Evolutionary conservation across 92 coral and sea anemone species (phyloP).

Genomic region (Zoanthus gigantus): DNA sequence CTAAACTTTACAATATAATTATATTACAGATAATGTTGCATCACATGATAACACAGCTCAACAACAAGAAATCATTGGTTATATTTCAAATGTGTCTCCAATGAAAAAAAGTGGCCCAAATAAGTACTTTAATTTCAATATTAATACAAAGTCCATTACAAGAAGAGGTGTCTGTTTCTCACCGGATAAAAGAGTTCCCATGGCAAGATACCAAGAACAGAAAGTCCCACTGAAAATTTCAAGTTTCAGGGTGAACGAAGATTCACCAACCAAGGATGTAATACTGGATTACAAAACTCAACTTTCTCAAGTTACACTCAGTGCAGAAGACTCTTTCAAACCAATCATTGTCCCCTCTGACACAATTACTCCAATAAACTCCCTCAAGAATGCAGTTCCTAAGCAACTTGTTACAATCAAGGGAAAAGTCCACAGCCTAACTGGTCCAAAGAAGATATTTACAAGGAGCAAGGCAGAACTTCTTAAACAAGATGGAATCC

Average conservation of each 20-base stretch:
- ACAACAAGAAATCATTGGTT: constrained; percentile 51
- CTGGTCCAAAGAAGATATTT: constrained; percentile 44
- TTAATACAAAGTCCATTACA: constrained; percentile 43
- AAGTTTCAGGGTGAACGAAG: constrained; percentile 33
- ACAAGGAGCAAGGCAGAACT: constrained; percentile 44
- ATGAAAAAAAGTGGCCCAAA: constrained; percentile 51
- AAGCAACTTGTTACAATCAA: constrained; percentile 58
- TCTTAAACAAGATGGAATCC: constrained; percentile 38
- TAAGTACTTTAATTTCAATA: constrained; percentile 59
- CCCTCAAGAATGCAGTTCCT: constrained; percentile 55
- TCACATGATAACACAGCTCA: constrained; percentile 40
- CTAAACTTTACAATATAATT: constrained; percentile 37
- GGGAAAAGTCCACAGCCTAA: constrained; percentile 49
- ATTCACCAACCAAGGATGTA: constrained; percentile 36
- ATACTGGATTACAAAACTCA: constrained; percentile 44
- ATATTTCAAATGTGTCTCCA: constrained; percentile 61
- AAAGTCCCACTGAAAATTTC: constrained; percentile 40
- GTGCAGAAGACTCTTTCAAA: constrained; percentile 21
- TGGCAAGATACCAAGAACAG: constrained; percentile 47
- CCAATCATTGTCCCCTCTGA: constrained; percentile 55
- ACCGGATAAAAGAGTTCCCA: constrained; percentile 24
- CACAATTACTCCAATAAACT: constrained; percentile 35
- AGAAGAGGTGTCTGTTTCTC: constrained; percentile 57
- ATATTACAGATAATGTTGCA: constrained; percentile 37
- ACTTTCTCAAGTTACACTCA: background rate